Evolutionary conservation across 2,113 vertebrate species (phyloP).

Genomic region (Tachysurus fulvidraco): DNA sequence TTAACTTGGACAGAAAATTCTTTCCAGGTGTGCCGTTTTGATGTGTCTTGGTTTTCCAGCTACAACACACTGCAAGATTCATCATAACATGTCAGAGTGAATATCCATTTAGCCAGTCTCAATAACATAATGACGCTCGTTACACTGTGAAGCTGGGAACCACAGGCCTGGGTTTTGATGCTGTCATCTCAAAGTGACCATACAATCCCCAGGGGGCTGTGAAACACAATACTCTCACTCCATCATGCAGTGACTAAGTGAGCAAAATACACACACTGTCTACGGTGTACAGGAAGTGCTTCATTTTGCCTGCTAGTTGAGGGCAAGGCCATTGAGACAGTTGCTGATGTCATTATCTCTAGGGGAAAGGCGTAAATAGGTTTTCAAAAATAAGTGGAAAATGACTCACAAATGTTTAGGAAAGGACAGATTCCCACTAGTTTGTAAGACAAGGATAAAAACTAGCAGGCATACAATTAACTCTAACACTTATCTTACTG

Average conservation of each 20-base stretch:
- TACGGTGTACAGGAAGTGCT: slow-evolving; percentile 27
- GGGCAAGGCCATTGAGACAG: neutral
- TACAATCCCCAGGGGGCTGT: slow-evolving; percentile 20
- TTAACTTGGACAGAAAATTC: neutral
- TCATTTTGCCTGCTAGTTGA: slow-evolving; percentile 26
- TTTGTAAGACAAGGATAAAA: slow-evolving; percentile 3
- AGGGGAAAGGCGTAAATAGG: slow-evolving; percentile 28
- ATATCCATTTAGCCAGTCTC: neutral
- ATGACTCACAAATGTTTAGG: slow-evolving; percentile 11
- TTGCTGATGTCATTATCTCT: slow-evolving; percentile 26
- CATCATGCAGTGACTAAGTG: slow-evolving; percentile 32
- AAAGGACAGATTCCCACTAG: neutral
- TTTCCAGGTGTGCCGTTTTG: neutral
- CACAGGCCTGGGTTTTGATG: neutral
- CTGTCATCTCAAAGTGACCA: slow-evolving; percentile 27
- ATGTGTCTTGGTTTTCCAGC: neutral
- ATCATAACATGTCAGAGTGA: neutral
- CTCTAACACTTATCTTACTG: neutral
- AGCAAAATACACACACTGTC: slow-evolving; percentile 11
- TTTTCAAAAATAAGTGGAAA: slow-evolving; percentile 28
- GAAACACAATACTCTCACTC: slow-evolving; percentile 38
- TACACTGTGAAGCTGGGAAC: neutral
- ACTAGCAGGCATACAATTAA: neutral
- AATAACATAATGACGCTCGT: slow-evolving; percentile 9
- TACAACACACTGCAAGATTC: neutral